A percentile compares a stretch with the other conserved stretches of the same genome.
Conservation (phyloP, 2,797 vertebrate genomes). For the Knipowitschia caucasica region DNA sequence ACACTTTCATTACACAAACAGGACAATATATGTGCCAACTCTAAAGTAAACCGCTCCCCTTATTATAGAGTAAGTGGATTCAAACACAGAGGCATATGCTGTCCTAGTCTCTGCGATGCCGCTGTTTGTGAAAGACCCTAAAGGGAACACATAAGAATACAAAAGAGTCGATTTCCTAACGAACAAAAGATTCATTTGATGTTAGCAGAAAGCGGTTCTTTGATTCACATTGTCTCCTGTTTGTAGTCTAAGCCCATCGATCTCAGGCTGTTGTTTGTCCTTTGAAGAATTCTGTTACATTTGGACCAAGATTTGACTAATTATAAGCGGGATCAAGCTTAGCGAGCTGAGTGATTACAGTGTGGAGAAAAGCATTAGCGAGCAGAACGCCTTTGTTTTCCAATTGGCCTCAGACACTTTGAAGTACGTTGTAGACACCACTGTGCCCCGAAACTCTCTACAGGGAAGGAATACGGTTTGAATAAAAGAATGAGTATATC, state of each 20-base stretch:
- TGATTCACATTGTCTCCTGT: neutral
- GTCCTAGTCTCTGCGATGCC: neutral
- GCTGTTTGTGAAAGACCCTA: neutral
- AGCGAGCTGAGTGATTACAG: slow-evolving; percentile 16
- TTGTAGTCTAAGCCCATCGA: neutral
- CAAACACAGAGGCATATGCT: neutral
- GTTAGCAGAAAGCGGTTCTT: slow-evolving; percentile 4
- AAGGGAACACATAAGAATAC: neutral
- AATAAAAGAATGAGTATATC: neutral
- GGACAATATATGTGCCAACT: neutral
- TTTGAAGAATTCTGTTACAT: slow-evolving; percentile 32
- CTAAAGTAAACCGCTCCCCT: neutral
- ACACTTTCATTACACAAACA: neutral
- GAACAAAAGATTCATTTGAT: slow-evolving; percentile 16
- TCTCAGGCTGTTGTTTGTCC: slow-evolving; percentile 22
- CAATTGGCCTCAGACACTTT: slow-evolving; percentile 6
- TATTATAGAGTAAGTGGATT: neutral
- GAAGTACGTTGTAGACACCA: slow-evolving; percentile 1
- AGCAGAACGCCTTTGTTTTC: slow-evolving; percentile 10
- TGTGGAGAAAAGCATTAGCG: slow-evolving; percentile 16
- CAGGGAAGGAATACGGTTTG: neutral
- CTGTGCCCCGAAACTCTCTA: neutral
- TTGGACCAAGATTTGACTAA: slow-evolving; percentile 31
- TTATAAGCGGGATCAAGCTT: slow-evolving; percentile 24
- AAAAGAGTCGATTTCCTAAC: neutral